Conservation (phyloP, 2,113 vertebrate species). For the Channa maculata region DNA sequence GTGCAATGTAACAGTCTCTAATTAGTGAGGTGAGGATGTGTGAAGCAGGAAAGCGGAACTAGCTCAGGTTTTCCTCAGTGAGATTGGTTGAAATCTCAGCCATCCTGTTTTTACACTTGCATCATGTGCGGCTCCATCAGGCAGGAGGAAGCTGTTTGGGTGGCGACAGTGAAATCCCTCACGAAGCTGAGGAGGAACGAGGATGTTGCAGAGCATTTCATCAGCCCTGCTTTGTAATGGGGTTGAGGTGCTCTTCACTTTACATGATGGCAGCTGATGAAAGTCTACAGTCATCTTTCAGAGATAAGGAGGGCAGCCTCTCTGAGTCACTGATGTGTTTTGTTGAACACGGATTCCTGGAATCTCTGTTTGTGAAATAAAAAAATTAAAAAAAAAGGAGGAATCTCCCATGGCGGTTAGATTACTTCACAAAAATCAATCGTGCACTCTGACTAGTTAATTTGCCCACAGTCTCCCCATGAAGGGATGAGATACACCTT, state of each 20-base stretch:
- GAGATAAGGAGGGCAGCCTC: background rate
- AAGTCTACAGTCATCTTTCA: slow-evolving; percentile 9
- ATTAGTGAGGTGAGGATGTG: too few relatives aligned
- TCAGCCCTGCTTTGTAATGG: slow-evolving; percentile 39
- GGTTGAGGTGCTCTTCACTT: background rate
- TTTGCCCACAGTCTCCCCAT: background rate
- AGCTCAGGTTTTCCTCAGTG: background rate
- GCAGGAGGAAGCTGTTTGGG: background rate
- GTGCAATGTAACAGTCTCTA: too few relatives aligned
- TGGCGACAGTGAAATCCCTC: slow-evolving; percentile 11
- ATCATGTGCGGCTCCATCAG: slow-evolving; percentile 27
- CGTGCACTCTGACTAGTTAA: background rate
- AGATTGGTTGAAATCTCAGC: background rate
- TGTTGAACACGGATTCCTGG: too few relatives aligned
- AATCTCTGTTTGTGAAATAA: too few relatives aligned
- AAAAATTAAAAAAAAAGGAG: too few relatives aligned
- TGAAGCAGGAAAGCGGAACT: too few relatives aligned
- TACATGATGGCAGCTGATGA: slow-evolving; percentile 13
- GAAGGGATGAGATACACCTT: too few relatives aligned
- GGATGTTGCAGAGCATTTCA: slow-evolving; percentile 43
- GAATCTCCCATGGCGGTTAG: background rate
- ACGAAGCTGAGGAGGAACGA: slow-evolving; percentile 1
- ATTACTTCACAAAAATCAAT: too few relatives aligned
- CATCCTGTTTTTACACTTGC: slow-evolving; percentile 34
- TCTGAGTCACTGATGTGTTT: background rate